Evolutionary conservation across 2,113 vertebrate species (phyloP).

Genomic region (Leucopsar rothschildi): DNA sequence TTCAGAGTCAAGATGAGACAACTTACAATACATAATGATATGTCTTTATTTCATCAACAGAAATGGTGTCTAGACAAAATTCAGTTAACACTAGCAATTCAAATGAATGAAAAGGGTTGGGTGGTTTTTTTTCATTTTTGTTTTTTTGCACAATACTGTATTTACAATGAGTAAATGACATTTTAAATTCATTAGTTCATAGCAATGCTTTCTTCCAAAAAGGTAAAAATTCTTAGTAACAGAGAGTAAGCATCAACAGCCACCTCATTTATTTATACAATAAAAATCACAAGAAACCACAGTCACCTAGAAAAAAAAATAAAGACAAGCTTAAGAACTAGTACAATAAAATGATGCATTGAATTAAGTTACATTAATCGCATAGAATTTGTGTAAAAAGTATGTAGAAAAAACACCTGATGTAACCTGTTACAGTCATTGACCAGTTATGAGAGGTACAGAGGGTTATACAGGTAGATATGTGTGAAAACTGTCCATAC

Average conservation of each 20-base stretch:
- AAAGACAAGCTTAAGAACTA: slow-evolving; percentile 92
- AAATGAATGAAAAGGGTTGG: slow-evolving; percentile 89
- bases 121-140: slow-evolving; percentile 58
- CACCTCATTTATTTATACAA: slow-evolving; percentile 95
- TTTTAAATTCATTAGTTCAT: slow-evolving; percentile 95
- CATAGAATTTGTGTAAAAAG: slow-evolving; percentile 99
- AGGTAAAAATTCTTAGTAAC: slow-evolving; percentile 97
- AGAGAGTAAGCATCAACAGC: slow-evolving; percentile 97
- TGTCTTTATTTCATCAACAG: slow-evolving; percentile 99
- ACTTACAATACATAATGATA: slow-evolving; percentile 88
- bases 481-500: slow-evolving; percentile 97
- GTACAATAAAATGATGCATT: slow-evolving; percentile 97
- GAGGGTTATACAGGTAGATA: slow-evolving; percentile 99
- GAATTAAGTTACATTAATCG: slow-evolving; percentile 98
- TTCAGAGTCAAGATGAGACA: slow-evolving; percentile 6
- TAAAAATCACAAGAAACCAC: slow-evolving; percentile 98
- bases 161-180: slow-evolving; percentile 95
- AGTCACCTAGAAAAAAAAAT: slow-evolving; percentile 91
- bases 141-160: slow-evolving; percentile 94
- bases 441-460: slow-evolving; percentile 99
- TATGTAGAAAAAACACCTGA: slow-evolving; percentile 99
- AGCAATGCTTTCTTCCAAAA: slow-evolving; percentile 84
- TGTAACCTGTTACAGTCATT: slow-evolving; percentile 99
- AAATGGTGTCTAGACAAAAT: slow-evolving; percentile 99
- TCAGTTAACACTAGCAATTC: slow-evolving; percentile 98